Evolutionary conservation across 1,140 invertebrate species (phyloP).

Genomic region (Venturia canescens): DNA sequence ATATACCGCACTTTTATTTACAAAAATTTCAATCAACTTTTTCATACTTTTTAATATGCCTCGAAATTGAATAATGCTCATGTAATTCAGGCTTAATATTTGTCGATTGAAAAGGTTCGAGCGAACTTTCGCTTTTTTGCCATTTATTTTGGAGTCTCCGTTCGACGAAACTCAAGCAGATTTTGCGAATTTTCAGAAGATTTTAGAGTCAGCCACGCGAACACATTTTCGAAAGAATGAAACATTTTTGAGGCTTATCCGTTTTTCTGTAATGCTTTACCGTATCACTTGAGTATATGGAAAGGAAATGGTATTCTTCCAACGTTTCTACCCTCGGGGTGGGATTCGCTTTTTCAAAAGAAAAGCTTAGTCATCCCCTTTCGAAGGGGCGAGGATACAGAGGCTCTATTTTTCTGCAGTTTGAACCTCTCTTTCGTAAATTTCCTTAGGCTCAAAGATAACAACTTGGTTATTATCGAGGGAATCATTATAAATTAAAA

Average conservation of each 20-base stretch:
- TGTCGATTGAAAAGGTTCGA: background rate
- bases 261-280: no score
- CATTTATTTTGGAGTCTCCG: no score
- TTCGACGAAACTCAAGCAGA: no score
- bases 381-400: background rate
- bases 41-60: background rate
- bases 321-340: no score
- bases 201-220: no score
- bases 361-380: background rate
- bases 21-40: background rate
- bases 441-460: background rate
- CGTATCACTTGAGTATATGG: background rate
- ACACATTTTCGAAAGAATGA: no score
- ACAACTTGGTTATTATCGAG: slow-evolving; percentile 16
- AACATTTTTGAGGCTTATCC: no score
- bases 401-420: background rate
- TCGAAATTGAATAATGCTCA: background rate
- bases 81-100: background rate
- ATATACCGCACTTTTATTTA: background rate
- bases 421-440: background rate
- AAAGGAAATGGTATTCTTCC: background rate
- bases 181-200: no score
- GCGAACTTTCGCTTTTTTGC: no score
- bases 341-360: no score
- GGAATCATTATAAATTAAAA: slow-evolving; percentile 3